Percentiles rank a stretch among this genome's conserved stretches.
phyloP scores from a whole-genome alignment of 2,797 vertebrate species.

The Muraenolepis orangiensis region DNA sequence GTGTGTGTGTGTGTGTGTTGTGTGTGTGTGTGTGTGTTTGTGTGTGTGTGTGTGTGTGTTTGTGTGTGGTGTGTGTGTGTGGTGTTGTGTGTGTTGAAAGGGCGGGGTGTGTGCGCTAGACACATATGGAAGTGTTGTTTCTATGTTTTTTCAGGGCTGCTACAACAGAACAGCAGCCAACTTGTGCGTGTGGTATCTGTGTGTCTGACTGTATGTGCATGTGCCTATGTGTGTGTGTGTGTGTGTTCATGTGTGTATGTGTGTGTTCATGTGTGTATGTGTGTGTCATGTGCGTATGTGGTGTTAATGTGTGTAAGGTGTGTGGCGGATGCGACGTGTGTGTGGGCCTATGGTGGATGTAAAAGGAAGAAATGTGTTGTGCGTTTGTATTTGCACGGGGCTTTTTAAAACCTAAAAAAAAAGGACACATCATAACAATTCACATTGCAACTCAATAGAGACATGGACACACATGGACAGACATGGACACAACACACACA shows the following conservation, averaged over 20 bases:
- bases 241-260: constrained; percentile 3
- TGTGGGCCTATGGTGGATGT: not conserved
- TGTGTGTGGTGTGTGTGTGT: constrained; percentile 29
- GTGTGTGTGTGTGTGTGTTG: too few species aligned
- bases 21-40: constrained; percentile 46
- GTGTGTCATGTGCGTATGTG: too few species aligned
- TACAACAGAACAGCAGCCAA: constrained; percentile 46
- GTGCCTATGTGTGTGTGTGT: not conserved
- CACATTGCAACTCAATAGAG: constrained; percentile 4
- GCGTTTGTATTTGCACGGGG: constrained; percentile 12
- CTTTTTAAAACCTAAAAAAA: too few species aligned
- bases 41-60: constrained; percentile 18
- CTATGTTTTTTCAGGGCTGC: constrained; percentile 67
- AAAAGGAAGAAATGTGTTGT: constrained; percentile 21
- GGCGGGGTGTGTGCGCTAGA: constrained; percentile 3
- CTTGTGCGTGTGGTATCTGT: constrained; percentile 1
- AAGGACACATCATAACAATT: constrained; percentile 33
- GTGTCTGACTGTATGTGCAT: constrained; percentile 2
- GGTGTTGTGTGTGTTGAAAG: constrained; percentile 5
- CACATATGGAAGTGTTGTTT: constrained; percentile 76
- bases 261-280: too few species aligned
- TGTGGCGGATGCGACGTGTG: too few species aligned
- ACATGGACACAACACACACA: too few species aligned
- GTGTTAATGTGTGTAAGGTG: too few species aligned
- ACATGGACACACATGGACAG: constrained; percentile 15